phyloP scores from a whole-genome alignment of 2,797 vertebrate species.

The Pipistrellus pygmaeus region DNA sequence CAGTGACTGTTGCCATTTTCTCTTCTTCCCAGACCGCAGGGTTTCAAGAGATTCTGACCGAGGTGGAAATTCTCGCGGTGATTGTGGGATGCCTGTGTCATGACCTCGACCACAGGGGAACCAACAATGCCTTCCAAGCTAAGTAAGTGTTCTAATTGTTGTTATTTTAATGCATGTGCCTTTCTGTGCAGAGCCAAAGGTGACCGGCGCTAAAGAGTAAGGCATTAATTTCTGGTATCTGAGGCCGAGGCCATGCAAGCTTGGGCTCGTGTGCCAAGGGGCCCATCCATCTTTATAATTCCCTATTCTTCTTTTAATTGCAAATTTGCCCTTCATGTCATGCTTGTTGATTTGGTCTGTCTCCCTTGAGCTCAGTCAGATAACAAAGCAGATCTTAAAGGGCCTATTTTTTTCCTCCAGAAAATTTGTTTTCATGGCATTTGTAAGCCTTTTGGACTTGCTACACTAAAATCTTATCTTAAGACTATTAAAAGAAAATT shows the following conservation, averaged over 20 bases:
- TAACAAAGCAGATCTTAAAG: constrained; percentile 73
- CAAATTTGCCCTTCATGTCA: constrained; percentile 86
- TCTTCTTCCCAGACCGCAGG: constrained; percentile 93
- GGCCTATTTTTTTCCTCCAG: not conserved
- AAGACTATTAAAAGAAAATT: constrained; percentile 47
- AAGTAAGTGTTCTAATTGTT: constrained; percentile 93
- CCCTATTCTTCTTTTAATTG: constrained; percentile 87
- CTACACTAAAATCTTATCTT: constrained; percentile 13
- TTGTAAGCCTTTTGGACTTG: constrained; percentile 23
- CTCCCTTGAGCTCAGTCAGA: constrained; percentile 80
- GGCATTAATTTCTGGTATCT: constrained; percentile 86
- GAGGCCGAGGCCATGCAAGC: constrained; percentile 84
- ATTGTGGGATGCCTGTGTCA: constrained; percentile 99
- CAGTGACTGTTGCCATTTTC: constrained; percentile 83
- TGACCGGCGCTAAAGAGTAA: constrained; percentile 85
- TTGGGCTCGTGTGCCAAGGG: constrained; percentile 74
- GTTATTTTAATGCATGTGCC: constrained; percentile 87
- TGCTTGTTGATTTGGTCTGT: constrained; percentile 83
- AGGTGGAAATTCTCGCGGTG: constrained; percentile 97
- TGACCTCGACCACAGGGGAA: constrained; percentile 99
- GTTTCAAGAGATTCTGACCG: constrained; percentile 97
- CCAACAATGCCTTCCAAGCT: constrained; percentile 99
- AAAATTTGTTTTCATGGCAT: constrained; percentile 51
- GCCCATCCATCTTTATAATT: constrained; percentile 88
- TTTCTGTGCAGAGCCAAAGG: constrained; percentile 86